Base-by-base conservation (phyloP, 2,113 vertebrate genomes). In the Tyrannus savana region DNA sequence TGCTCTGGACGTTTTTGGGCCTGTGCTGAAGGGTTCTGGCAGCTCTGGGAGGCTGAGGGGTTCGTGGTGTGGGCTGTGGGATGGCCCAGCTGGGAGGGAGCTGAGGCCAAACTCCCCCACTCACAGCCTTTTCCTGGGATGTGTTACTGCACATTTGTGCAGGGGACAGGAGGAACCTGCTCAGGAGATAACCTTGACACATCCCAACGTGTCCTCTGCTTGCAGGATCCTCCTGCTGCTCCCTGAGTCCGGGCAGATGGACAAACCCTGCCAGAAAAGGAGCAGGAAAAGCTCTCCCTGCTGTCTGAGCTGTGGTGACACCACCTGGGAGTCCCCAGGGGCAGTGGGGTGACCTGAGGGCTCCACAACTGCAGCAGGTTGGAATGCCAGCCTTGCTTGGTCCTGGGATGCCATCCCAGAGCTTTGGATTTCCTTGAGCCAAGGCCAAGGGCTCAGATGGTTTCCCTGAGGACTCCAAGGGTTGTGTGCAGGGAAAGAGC, bases 341-440 rank as follows among this genome's bases (percentile, higher is more conserved):
- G 33, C 13, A 18, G 3, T 0, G 52, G 18, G 16, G 22, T 30
- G 85, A 27, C 21, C 15, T 10, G n/a, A 73, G n/a, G 39, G 41
- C 19, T 82, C 44, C 13, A 12, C 0, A 0, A 0, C 23, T 41
- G 8, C 41, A 58, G 42, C 37, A 79, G 75, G 9, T 49, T 28
- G 17, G 5, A 6, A 22, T 58, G 33, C 19, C 55, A 58, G 23
- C n/a, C 33, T 7, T 59, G 16, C 25, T 37, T 23, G 27, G n/a
- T 58, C 62, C 79, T 62, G 41, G 9, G 49, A 7, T 42, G 69
- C 13, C 69, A 41, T 19, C 31, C 74, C 3, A 0, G 5, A 56
- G 17, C 96, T 97, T 97, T 96, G 92, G 96, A 96, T 96, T 96
- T 96, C 90, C 88, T 90, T 97, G 96, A 96, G 79, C 78, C 27